Conservation (phyloP, 2,797 vertebrate species). For the Neosilurus mollespiculum region DNA sequence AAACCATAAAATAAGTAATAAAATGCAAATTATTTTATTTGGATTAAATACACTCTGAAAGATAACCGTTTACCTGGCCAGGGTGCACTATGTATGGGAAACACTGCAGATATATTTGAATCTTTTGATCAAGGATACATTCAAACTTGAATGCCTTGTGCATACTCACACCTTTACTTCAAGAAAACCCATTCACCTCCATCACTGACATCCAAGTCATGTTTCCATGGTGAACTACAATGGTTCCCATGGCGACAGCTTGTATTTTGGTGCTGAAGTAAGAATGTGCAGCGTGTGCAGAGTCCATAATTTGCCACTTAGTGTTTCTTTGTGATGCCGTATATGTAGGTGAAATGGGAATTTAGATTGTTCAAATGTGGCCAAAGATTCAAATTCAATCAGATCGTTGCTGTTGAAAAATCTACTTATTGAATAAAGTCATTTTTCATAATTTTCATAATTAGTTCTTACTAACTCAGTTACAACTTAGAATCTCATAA, state of each 20-base stretch:
- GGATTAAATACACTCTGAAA: background rate
- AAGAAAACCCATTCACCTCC: conserved; percentile 51
- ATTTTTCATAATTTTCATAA: too few relatives aligned
- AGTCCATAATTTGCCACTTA: conserved; percentile 45
- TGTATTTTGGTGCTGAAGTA: conserved; percentile 49
- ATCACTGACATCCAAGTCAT: conserved; percentile 47
- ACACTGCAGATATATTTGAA: background rate
- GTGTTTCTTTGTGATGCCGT: conserved; percentile 32
- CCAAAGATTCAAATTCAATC: background rate
- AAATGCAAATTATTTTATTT: background rate
- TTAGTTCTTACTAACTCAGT: too few relatives aligned
- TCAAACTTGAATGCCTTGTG: conserved; percentile 31
- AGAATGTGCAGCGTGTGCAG: conserved; percentile 45
- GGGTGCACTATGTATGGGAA: background rate
- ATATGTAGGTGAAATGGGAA: background rate
- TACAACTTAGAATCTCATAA: too few relatives aligned
- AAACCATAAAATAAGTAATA: background rate
- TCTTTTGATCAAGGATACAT: conserved; percentile 8
- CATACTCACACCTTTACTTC: conserved; percentile 44
- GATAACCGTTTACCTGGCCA: background rate
- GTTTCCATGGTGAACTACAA: conserved; percentile 60
- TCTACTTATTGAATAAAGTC: background rate
- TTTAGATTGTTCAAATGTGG: background rate
- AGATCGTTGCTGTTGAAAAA: background rate
- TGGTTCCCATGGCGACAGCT: conserved; percentile 57